Conservation (phyloP, 2,113 vertebrate genomes). For the Triplophysa rosa region DNA sequence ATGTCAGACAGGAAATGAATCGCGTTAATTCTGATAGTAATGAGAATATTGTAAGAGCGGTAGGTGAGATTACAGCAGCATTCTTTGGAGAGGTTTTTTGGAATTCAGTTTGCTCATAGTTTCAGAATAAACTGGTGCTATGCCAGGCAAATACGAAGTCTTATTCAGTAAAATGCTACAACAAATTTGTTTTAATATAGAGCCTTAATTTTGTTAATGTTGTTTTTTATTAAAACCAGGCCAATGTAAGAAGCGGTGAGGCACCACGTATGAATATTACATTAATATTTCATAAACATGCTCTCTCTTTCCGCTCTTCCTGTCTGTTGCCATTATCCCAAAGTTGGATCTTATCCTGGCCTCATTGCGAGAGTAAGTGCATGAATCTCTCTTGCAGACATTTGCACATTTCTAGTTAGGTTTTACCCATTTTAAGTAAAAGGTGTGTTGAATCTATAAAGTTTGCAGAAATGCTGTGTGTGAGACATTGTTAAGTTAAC, state of each 20-base stretch:
- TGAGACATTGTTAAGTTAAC: conserved; percentile 52
- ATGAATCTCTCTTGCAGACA: not conserved
- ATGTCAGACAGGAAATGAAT: conserved; percentile 2
- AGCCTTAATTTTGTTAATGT: no score
- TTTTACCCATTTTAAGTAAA: not conserved
- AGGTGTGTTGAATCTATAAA: not conserved
- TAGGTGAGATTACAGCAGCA: not conserved
- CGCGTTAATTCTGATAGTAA: not conserved
- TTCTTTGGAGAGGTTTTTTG: not conserved
- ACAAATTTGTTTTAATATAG: no score
- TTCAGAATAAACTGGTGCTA: not conserved
- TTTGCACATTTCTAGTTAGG: not conserved
- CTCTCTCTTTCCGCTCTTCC: conserved; percentile 48
- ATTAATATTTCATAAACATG: conserved; percentile 69
- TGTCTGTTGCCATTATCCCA: conserved; percentile 44
- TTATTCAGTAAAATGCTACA: no score
- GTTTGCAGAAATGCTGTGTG: conserved; percentile 9
- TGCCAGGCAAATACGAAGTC: not conserved
- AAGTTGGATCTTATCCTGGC: conserved; percentile 59
- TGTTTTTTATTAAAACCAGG: no score
- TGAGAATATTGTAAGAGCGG: not conserved
- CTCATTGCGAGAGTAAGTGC: conserved; percentile 37
- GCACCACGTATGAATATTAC: conserved; percentile 52
- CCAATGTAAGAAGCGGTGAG: conserved; percentile 28
- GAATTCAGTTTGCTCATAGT: not conserved